Evolutionary conservation across 2,113 vertebrate species (phyloP), one percentile per base, ranked within the genome.

Genomic region (Brachypodius melanocephalos): DNA sequence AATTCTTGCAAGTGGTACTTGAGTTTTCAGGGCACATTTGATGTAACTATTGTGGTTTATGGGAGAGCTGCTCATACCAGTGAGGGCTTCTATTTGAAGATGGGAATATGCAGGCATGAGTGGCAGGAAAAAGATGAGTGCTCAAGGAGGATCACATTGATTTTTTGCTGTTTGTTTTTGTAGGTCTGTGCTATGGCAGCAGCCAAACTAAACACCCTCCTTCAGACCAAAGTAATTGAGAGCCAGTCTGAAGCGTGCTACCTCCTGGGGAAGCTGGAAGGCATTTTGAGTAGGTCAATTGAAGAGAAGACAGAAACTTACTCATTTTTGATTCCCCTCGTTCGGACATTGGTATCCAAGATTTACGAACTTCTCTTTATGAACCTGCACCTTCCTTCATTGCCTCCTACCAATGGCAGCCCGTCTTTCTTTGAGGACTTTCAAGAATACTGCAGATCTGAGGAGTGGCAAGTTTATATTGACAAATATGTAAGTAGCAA

Each of bases 401-500:
- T 99, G 66, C 99, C 99, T 19, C 98, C 99, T 93, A 98, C 98
- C 65, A 99, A 99, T 49, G 99, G 99, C 65, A 99, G 99, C 75
- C 98, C 99, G 4, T 99, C 99, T 52, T 99, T 99, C 97, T 99
- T 99, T 87, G 99, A 99, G 97, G 99, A 99, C 97, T 99, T 99
- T 89, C 98, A 99, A 97, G 98, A 98, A 46, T 99, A 99, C 97
- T 99, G 99, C 96, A 97, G 96, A 92, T 99, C 98, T 43, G 98
- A 98, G 0, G 99, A 99, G 97, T 99, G 99, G 99, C 98, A 99
- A 68, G 97, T 99, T 97, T 99, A 99, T 97, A 99, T 99, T 59
- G 99, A 99, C 81, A 99, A 99, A 99, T 99, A 99, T 15, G 99
- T 99, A 97, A 98, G 98, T 97, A 76, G 28, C 43, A 20, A 54